Evolutionary conservation across 2,797 vertebrate genomes (phyloP), one percentile per base, ranked within the genome.

Genomic region (Fistularia commersonii): DNA sequence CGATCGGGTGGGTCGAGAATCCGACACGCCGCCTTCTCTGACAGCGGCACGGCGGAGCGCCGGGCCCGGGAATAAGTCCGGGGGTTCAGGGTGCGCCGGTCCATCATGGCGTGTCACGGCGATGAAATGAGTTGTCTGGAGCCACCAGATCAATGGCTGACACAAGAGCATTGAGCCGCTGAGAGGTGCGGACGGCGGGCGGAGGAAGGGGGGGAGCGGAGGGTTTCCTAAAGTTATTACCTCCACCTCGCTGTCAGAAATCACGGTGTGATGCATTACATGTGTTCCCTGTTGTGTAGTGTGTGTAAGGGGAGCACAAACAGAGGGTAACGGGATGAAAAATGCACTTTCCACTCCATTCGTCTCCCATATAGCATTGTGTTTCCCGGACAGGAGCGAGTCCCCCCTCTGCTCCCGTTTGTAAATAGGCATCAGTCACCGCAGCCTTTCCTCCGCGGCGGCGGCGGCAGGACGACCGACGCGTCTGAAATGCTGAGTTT

Each of bases 91-190:
- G 74, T 52, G 46, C 67, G 57, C 64, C 66, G 73, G 79, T 96
- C 94, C 93, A 94, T 96, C 93, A 95, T 90, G 86, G 83, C 84
- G 80, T 93, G 93, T 94, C 93, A 93, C 79, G 76, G 87, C 90
- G 91, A 91, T 92, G 90, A 94, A 98, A 98, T 96, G 93, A 98
- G 94, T 95, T 94, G 95, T 97, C 94, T 94, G 87, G 85, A 85
- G 64, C 72, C 64, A 53, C 54, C 75, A 88, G 92, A 95, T 94
- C 93, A 93, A 96, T 95, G 94, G 89, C 90, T 91, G 92, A 93
- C 93, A 93, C 81, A 80, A 89, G 89, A 74, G 68, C 84, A 84
- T 46, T 77, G 77, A 80, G 71, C 85, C 65, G 76, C 80, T 79
- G 80, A 77, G 82, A 82, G 76, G 34, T 57, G 51, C 9, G 31